Base-by-base conservation (phyloP, 2,113 vertebrate genomes). In the Ochotona curzoniae region DNA sequence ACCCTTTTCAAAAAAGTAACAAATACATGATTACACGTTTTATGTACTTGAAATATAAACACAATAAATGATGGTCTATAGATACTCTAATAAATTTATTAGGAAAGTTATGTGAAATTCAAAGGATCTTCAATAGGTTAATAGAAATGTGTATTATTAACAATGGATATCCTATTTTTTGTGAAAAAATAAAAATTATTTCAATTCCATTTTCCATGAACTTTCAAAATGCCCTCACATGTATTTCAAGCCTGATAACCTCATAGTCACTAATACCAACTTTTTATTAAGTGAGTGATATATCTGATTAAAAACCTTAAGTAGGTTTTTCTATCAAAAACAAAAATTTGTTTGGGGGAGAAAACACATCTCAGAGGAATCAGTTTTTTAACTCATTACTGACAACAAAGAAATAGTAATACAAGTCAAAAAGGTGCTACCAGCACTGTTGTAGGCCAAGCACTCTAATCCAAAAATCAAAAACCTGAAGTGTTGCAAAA, bases 1-100 rank as follows among this genome's bases (percentile, higher is more conserved):
- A 99, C 98, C 96, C 99, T 99, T 95, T 35, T 89, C 2, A 78
- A 64, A 96, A 71, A 97, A 91, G 70, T 54, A 92, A 95, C 79
- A 95, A 54, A 30, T 38, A 3, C 26, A 84, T 2, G 92, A 93
- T 93, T 96, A 93, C 30, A 95, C 92, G 80, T 94, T 89, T 78
- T 84, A 70, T 60, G 49, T 75, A 93, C 88, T 75, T 70, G 93
- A 96, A 95, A 87, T 30, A 87, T 5, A 67, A 66, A 69, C 73
- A 89, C 13, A 69, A 90, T 88, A 94, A 93, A 86, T 85, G 23
- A 57, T 87, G 44, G 23, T 71, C 35, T n/a, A 30, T 32, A 75
- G 13, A 13, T 64, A 81, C 13, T 94, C 78, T 73, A 93, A 60
- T 57, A 83, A 96, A 81, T 84, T 80, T 70, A 73, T 89, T 90